phyloP scores from a whole-genome alignment of 1,140 invertebrate genomes.

The Drosophila sp. region DNA sequence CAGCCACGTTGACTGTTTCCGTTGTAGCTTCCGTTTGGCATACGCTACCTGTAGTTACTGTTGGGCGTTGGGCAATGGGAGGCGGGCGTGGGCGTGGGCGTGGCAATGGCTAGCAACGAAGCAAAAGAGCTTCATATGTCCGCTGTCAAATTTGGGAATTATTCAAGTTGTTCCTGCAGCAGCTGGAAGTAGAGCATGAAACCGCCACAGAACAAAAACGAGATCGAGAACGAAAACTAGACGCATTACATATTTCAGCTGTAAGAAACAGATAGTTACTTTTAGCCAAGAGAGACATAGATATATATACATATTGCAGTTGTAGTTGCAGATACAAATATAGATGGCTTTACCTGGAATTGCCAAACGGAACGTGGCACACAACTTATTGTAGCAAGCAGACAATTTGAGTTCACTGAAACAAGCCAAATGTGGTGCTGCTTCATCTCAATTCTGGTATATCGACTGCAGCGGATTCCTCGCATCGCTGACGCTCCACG shows the following conservation, averaged over 20 bases:
- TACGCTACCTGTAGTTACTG: slow-evolving; percentile 58
- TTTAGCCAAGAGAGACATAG: slow-evolving; percentile 4
- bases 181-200: slow-evolving; percentile 66
- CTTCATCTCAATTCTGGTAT: slow-evolving; percentile 69
- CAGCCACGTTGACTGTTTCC: slow-evolving; percentile 67
- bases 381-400: slow-evolving; percentile 62
- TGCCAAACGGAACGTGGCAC: slow-evolving; percentile 36
- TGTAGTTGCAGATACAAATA: slow-evolving; percentile 29
- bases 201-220: slow-evolving; percentile 39
- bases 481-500: slow-evolving; percentile 32
- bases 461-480: slow-evolving; percentile 31
- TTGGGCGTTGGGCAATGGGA: slow-evolving; percentile 33
- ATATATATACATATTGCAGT: slow-evolving; percentile 10
- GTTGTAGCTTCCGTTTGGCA: slow-evolving; percentile 66
- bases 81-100: slow-evolving; percentile 14
- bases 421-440: slow-evolving; percentile 61
- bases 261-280: slow-evolving; percentile 52
- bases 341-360: slow-evolving; percentile 45
- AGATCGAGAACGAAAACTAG: too few relatives aligned
- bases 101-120: slow-evolving; percentile 22
- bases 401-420: slow-evolving; percentile 31
- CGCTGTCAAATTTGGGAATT: slow-evolving; percentile 81
- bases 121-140: slow-evolving; percentile 50
- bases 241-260: slow-evolving; percentile 46
- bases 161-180: slow-evolving; percentile 63